Percentiles rank a stretch among this genome's conserved stretches.
Evolutionary conservation across 2,113 vertebrate species (phyloP).

Genomic region (Emydura subglobosa): DNA sequence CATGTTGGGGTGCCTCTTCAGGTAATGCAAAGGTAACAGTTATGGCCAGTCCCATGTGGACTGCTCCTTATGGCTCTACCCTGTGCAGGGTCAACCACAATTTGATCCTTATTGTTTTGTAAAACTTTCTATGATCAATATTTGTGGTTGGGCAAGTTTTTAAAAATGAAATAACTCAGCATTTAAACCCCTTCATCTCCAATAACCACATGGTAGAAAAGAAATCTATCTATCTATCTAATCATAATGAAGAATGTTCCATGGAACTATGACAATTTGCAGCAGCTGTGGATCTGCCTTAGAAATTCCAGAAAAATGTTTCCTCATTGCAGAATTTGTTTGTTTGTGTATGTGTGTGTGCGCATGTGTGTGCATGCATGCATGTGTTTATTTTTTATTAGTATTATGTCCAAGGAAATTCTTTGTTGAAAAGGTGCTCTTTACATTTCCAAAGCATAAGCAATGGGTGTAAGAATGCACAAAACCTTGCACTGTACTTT

Average conservation of each 20-base stretch:
- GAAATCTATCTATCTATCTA: not conserved
- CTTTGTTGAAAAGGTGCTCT: not conserved
- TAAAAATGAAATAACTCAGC: not conserved
- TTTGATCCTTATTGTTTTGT: not conserved
- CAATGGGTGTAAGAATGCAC: not conserved
- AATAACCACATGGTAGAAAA: not conserved
- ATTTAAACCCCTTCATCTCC: not conserved
- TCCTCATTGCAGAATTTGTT: not conserved
- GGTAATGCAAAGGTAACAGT: not conserved
- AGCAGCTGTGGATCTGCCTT: not conserved
- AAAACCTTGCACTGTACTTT: not conserved
- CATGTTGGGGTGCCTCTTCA: not conserved
- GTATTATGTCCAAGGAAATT: not conserved
- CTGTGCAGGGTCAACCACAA: accelerated
- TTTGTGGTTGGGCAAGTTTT: not conserved
- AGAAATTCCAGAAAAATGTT: not conserved
- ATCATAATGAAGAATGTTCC: not conserved
- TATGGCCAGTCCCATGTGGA: accelerated
- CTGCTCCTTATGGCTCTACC: accelerated
- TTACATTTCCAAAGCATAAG: not conserved
- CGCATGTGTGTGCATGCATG: not conserved
- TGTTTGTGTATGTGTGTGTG: not conserved
- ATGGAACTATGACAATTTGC: not conserved
- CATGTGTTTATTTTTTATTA: not conserved
- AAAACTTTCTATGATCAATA: not conserved